Conservation (phyloP, 2,113 vertebrate genomes). For the Engraulis encrasicolus region DNA sequence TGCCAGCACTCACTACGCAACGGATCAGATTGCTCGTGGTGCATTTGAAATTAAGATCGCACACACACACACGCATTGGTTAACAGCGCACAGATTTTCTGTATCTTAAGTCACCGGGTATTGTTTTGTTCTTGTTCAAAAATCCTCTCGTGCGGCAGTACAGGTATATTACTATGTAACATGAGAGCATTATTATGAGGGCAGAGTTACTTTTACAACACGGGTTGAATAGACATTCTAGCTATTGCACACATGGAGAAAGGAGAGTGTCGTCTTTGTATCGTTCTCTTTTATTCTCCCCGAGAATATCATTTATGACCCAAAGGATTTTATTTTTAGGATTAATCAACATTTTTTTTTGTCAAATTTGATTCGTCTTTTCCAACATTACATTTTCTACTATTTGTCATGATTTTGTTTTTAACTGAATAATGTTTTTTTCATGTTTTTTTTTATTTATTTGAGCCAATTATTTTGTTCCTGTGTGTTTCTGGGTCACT, state of each 20-base stretch:
- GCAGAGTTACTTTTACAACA: neutral
- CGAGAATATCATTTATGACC: conserved; percentile 37
- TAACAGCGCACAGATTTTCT: conserved; percentile 37
- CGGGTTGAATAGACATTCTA: neutral
- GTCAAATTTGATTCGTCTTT: conserved; percentile 45
- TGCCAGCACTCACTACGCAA: neutral
- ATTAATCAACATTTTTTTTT: conserved; percentile 40
- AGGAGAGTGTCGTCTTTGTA: conserved; percentile 20
- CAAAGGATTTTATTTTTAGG: neutral
- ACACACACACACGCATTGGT: neutral
- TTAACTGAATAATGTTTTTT: conserved; percentile 23
- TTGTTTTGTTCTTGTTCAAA: neutral
- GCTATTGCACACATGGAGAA: neutral
- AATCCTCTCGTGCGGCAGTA: neutral
- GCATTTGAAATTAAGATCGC: conserved; percentile 4
- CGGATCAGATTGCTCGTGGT: neutral
- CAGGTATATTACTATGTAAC: neutral
- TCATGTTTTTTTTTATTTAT: conserved; percentile 75
- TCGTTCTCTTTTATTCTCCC: conserved; percentile 32
- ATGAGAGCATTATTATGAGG: neutral
- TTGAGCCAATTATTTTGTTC: conserved; percentile 78
- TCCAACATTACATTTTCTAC: conserved; percentile 55
- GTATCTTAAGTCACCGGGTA: neutral
- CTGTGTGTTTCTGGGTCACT: conserved; percentile 52
- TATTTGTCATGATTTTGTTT: conserved; percentile 66